Evolutionary conservation across 2,888 invertebrate genomes (phyloP).

Genomic region (Glyphotaelius pellucidus): DNA sequence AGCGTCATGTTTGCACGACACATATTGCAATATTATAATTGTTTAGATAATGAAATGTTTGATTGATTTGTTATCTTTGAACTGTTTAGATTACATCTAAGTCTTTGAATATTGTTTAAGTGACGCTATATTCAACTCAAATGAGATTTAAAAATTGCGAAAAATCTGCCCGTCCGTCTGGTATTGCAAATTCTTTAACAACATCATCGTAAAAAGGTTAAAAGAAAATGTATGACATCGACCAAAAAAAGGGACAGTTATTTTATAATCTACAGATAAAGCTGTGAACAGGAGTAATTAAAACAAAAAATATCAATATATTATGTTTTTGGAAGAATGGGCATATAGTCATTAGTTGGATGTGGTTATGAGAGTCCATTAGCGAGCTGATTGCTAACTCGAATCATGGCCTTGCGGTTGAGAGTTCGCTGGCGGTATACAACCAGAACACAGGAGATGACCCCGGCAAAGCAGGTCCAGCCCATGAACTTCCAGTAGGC

Average conservation of each 20-base stretch:
- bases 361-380: conserved; percentile 73
- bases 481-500: conserved; percentile 91
- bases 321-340: not conserved
- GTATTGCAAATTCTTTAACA: too few species aligned
- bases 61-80: too few species aligned
- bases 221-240: not conserved
- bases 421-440: conserved; percentile 82
- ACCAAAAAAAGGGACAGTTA: too few species aligned
- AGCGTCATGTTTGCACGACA: too few species aligned
- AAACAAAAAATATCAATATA: not conserved
- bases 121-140: too few species aligned
- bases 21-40: too few species aligned
- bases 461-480: conserved; percentile 81
- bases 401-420: conserved; percentile 81
- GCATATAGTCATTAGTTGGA: not conserved
- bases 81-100: too few species aligned
- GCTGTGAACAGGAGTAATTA: not conserved
- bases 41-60: too few species aligned
- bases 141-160: too few species aligned
- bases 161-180: too few species aligned
- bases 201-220: too few species aligned
- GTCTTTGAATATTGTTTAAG: too few species aligned
- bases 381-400: conserved; percentile 84
- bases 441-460: conserved; percentile 82
- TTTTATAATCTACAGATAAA: not conserved